Evolutionary conservation across 2,797 vertebrate genomes (phyloP), one percentile per base, ranked within the genome.

Genomic region (Botia almorhae): DNA sequence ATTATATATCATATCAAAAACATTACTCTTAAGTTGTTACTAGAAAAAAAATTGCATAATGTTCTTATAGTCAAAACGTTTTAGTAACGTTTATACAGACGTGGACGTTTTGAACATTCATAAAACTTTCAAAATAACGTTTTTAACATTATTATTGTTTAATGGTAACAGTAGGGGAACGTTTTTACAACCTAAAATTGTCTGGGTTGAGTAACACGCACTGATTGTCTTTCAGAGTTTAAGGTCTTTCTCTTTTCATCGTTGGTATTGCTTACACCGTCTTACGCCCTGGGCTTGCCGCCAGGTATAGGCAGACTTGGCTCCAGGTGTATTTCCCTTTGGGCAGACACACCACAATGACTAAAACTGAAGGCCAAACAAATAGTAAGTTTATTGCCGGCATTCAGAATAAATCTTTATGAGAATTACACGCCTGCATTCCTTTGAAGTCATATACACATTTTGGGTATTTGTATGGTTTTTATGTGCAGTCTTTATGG

Each of bases 321-420:
- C 90, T 89, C 83, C 80, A 78, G 85, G 84, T 89, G 81, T 60
- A 72, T 87, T 86, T 87, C 83, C 84, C 76, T 84, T 79, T 87
- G 82, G 90, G 86, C 78, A 86, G 75, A 73, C 85, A 84, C 64
- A 81, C 71, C 86, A 82, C 85, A 86, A 83, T 68, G 84, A 87
- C 83, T 87, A 83, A 89, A 88, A 90, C 88, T 87, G 89, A 89
- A 90, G 90, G 90, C 87, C 87, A 90, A 87, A 84, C 90, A 92
- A 91, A 91, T 89, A 89, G 84, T 87, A 85, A 83, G 88, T 85
- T 89, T 85, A 89, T 90, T 90, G 87, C 82, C 86, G 90, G 86
- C 90, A 91, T 92, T 90, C 86, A 83, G 74, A 91, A 87, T 89
- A 86, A 85, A 90, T 88, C 84, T 89, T 88, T 79, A 87, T 86